These are phyloP conservation scores for Cynocephalus volans DNA, from an alignment of 2,113 vertebrate species.

Conservation along the genomic window DNA sequence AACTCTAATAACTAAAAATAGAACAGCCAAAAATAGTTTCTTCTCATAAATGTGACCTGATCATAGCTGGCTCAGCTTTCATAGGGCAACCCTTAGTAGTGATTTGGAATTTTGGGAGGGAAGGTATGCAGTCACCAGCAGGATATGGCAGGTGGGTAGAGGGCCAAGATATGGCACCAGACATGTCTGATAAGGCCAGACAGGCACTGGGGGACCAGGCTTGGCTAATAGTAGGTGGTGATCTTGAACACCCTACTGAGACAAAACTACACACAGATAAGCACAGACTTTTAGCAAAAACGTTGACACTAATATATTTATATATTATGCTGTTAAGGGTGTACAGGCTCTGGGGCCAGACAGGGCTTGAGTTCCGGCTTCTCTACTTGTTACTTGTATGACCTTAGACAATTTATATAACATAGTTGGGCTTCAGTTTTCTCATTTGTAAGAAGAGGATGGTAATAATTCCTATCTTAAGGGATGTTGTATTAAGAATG, in stretches of 20 bases:
- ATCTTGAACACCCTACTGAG: background rate
- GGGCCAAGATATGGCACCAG: background rate
- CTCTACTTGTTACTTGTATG: background rate
- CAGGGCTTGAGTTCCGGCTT: background rate
- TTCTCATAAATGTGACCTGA: background rate
- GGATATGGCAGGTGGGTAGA: background rate
- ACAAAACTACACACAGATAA: background rate
- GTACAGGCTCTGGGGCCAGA: background rate
- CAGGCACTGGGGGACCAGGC: background rate
- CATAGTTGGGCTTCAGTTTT: background rate
- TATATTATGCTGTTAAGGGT: background rate
- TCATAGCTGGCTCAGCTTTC: background rate
- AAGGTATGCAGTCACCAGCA: background rate
- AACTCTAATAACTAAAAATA: constrained; percentile 64
- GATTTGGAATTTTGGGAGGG: background rate
- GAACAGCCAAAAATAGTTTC: constrained; percentile 46
- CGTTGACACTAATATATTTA: background rate
- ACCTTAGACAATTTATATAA: background rate
- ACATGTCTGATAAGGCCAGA: background rate
- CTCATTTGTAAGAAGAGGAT: background rate
- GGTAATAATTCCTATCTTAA: background rate
- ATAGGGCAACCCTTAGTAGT: background rate
- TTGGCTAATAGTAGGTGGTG: background rate
- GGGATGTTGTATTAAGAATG: background rate
- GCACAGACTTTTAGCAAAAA: background rate